A percentile compares a stretch with the other conserved stretches of the same genome.
These are phyloP conservation scores for Eristalinus sepulchralis DNA, from an alignment of 2,888 invertebrate genomes.

Conservation along the genomic window DNA sequence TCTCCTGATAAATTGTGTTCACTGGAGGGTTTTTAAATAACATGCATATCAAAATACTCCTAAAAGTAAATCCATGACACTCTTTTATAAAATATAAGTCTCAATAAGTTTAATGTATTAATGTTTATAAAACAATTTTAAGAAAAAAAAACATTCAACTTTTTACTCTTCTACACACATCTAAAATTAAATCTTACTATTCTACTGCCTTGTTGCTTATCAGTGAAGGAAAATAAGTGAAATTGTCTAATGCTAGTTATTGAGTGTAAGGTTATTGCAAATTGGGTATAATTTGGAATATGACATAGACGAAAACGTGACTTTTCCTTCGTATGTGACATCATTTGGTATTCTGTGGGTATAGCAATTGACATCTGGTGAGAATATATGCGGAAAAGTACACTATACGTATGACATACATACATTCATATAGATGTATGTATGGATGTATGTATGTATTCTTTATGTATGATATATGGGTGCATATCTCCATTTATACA, in stretches of 20 bases:
- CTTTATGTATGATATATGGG: too few relatives aligned
- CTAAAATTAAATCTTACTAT: neutral
- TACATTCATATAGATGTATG: constrained; percentile 11
- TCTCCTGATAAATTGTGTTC: constrained; percentile 22
- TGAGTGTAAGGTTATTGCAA: constrained; percentile 69
- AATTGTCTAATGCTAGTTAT: constrained; percentile 67
- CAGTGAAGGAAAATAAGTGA: constrained; percentile 26
- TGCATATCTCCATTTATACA: too few relatives aligned
- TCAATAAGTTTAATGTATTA: too few relatives aligned
- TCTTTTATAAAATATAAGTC: too few relatives aligned
- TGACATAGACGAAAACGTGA: constrained; percentile 67
- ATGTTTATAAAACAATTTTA: neutral
- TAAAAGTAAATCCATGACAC: too few relatives aligned
- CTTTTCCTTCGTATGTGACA: constrained; percentile 65
- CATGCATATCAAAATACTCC: neutral
- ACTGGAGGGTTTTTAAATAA: constrained; percentile 46
- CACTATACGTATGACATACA: neutral
- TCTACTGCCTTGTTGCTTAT: neutral
- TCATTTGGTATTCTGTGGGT: constrained; percentile 66
- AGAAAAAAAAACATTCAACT: neutral
- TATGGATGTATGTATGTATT: neutral
- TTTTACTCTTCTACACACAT: neutral
- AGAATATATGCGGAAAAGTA: constrained; percentile 12
- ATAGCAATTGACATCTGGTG: constrained; percentile 64
- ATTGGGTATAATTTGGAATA: constrained; percentile 71